Evolutionary conservation across 2,797 vertebrate species (phyloP).

Genomic region (Chaenodraco wilsoni): DNA sequence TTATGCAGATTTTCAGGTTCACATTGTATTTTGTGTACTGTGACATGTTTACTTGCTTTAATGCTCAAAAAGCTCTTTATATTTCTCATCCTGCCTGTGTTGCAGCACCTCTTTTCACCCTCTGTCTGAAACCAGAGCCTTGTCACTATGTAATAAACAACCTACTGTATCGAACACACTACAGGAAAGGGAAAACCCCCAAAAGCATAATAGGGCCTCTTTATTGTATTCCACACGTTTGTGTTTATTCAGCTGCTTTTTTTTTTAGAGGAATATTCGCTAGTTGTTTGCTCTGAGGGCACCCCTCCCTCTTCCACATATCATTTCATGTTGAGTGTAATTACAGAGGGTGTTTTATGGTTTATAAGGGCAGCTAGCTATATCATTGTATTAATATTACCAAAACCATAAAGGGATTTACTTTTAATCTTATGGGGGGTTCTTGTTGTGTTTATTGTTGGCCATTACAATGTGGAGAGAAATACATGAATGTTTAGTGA

Average conservation of each 20-base stretch:
- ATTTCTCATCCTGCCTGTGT: too few relatives aligned
- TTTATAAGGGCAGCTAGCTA: neutral
- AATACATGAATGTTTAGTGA: neutral
- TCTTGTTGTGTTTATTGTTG: neutral
- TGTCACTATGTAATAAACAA: too few relatives aligned
- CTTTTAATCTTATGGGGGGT: conserved; percentile 10
- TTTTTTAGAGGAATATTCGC: neutral
- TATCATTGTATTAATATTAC: neutral
- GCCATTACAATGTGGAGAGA: neutral
- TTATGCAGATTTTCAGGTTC: too few relatives aligned
- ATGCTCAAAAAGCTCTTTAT: too few relatives aligned
- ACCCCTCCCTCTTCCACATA: neutral
- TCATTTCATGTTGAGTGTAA: conserved; percentile 21
- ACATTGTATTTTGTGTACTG: too few relatives aligned
- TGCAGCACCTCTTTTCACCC: too few relatives aligned
- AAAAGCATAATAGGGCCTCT: too few relatives aligned
- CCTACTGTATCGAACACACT: too few relatives aligned
- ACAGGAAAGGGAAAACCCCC: too few relatives aligned
- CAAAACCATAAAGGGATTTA: conserved; percentile 7
- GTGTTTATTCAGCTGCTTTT: too few relatives aligned
- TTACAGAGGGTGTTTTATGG: conserved; percentile 14
- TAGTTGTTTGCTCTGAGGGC: conserved; percentile 1
- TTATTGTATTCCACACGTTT: neutral
- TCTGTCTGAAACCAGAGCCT: too few relatives aligned
- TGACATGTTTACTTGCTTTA: too few relatives aligned